Base-by-base conservation (phyloP, 2,797 vertebrate species). In the Ataeniobius toweri region DNA sequence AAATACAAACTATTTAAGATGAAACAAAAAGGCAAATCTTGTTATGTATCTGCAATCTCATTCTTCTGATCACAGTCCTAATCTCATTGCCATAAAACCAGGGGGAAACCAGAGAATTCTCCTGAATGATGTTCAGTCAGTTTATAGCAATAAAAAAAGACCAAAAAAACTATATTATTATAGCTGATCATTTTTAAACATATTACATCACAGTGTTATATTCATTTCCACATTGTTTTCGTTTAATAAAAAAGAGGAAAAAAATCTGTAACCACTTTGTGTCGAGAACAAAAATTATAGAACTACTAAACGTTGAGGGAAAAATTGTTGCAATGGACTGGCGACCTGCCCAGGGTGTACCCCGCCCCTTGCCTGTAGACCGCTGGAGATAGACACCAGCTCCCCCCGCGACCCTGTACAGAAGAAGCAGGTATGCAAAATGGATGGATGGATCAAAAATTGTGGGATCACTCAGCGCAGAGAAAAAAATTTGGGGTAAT, bases 31-130 rank as follows among this genome's bases (percentile, higher is more conserved):
- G 41, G 36, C 36, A 41, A 67, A 67, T 67, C 63, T 67, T 67
- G 63, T 67, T 67, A 67, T 67, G 20, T 24, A 41, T 39, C 63
- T 67, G 36, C 63, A 67, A 67, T 68, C 65, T 44, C 65, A 68
- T 68, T 68, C 65, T 68, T 68, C 44, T 44, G 9, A 44, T 41
- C 39, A 24, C 10, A 22, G 39, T 8, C 36, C 39, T n/a, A 68
- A 68, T 68, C 65, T 68, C 36, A 41, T 68, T 68, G 44, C 36
- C 65, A 24, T 41, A 67, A 36, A 41, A 68, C 39, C 65, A 68
- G 22, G 5, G 65, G 39, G 22, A 67, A 67, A 67, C 36, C 31
- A 67, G 63, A 67, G 36, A 44, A 68, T 68, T 39, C 22, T 41
- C 20, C 12, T n/a, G 39, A 26, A 13, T 13, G 22, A 67, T 22